Evolutionary conservation across 2,797 vertebrate genomes (phyloP).

Genomic region (Meda fulgida): DNA sequence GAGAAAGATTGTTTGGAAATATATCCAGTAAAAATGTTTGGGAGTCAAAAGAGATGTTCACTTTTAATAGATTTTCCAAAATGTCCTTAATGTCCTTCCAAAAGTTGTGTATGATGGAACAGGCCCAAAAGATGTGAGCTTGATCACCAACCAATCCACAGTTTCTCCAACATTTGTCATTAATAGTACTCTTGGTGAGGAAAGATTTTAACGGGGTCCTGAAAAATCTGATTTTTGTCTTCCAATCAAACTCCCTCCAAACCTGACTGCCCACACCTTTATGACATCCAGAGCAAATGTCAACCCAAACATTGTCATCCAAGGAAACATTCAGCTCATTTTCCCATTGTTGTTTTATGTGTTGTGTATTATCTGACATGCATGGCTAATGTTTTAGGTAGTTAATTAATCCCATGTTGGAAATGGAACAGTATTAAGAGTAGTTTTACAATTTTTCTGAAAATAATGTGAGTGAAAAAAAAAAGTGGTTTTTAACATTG

Average conservation of each 20-base stretch:
- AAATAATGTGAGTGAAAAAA: background rate
- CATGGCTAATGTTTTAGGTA: background rate
- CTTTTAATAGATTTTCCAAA: background rate
- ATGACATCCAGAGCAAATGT: background rate
- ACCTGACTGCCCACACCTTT: background rate
- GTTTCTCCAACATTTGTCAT: background rate
- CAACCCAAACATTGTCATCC: background rate
- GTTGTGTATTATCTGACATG: too few species aligned
- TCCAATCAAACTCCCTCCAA: background rate
- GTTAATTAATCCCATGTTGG: background rate
- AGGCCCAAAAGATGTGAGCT: background rate
- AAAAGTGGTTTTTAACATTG: background rate
- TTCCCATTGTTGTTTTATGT: conserved; percentile 9
- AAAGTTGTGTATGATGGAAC: background rate
- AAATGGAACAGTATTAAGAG: background rate
- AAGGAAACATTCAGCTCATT: background rate
- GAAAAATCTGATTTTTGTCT: background rate
- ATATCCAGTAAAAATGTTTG: background rate
- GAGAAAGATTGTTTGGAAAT: background rate
- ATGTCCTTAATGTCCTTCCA: background rate
- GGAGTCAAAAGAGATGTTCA: background rate
- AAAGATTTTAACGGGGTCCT: background rate
- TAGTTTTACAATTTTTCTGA: background rate
- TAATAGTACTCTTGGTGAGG: background rate
- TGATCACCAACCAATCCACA: background rate